Conservation (phyloP, 2,113 vertebrate species). For the Bagarius yarrelli region DNA sequence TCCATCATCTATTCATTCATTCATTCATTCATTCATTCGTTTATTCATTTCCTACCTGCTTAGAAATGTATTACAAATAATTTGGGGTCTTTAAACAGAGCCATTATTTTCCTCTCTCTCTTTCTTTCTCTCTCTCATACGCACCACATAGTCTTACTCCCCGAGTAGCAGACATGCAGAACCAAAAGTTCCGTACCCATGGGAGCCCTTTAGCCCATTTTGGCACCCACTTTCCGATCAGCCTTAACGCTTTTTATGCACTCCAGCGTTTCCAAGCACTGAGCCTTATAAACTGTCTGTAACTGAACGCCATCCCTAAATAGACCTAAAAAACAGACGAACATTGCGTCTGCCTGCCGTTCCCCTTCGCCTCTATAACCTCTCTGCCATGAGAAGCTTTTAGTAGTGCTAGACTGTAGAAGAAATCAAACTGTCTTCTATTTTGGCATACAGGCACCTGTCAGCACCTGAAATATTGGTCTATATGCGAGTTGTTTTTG, state of each 20-base stretch:
- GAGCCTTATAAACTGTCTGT: conserved; percentile 30
- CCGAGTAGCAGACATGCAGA: background rate
- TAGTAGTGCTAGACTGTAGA: conserved; percentile 26
- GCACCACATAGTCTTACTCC: background rate
- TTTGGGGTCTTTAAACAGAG: conserved; percentile 22
- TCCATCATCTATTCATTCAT: too few species aligned
- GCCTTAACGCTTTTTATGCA: background rate
- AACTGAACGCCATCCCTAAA: conserved; percentile 41
- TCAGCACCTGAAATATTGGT: conserved; percentile 6
- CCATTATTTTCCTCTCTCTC: conserved; percentile 22
- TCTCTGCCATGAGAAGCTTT: conserved; percentile 34
- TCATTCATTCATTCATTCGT: background rate
- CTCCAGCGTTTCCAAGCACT: background rate
- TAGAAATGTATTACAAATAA: conserved; percentile 28
- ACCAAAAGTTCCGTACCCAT: conserved; percentile 9
- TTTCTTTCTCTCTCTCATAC: background rate
- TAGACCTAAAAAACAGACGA: conserved; percentile 20
- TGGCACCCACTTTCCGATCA: conserved; percentile 29
- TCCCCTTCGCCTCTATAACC: conserved; percentile 23
- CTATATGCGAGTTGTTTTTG: background rate
- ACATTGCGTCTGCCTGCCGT: conserved; percentile 15
- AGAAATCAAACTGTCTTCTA: conserved; percentile 22
- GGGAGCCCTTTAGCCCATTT: conserved; percentile 28
- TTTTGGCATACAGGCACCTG: conserved; percentile 24
- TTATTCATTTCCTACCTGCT: background rate